Percentiles rank a stretch among this genome's conserved stretches.
Evolutionary conservation across 2,113 vertebrate species (phyloP).

Genomic region (Myodes glareolus): DNA sequence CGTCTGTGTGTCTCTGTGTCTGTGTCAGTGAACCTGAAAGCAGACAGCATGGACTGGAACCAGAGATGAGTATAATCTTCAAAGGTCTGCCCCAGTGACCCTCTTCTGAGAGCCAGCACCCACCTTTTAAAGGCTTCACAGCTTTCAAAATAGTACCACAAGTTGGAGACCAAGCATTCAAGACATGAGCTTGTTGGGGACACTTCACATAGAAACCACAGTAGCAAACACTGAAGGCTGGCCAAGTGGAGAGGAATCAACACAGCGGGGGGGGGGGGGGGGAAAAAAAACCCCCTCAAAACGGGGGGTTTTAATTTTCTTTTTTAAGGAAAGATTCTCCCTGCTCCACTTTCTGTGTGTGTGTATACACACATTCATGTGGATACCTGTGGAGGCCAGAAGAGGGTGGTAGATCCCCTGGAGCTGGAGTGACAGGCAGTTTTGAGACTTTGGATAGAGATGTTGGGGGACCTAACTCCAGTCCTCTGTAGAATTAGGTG

Average conservation of each 20-base stretch:
- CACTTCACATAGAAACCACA: background rate
- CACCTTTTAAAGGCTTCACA: background rate
- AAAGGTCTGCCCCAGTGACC: background rate
- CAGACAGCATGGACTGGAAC: background rate
- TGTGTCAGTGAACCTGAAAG: background rate
- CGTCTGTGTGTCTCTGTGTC: background rate
- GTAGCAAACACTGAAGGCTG: background rate
- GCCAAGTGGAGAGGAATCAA: slow-evolving; percentile 20
- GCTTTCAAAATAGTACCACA: too few species aligned
- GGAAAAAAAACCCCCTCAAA: too few species aligned
- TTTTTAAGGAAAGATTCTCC: background rate
- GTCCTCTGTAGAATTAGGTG: background rate
- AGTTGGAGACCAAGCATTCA: background rate
- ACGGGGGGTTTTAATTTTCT: too few species aligned
- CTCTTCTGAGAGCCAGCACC: background rate
- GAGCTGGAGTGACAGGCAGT: background rate
- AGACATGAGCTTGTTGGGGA: background rate
- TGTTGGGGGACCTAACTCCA: background rate
- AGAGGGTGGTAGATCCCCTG: too few species aligned
- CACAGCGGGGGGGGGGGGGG: too few species aligned
- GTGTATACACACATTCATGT: background rate
- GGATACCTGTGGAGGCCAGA: background rate
- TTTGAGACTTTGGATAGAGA: background rate
- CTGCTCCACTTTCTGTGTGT: background rate
- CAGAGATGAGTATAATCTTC: background rate